Percentiles rank a stretch among this genome's conserved stretches.
phyloP scores from a whole-genome alignment of 2,888 invertebrate genomes.

The Pecten maximus region DNA sequence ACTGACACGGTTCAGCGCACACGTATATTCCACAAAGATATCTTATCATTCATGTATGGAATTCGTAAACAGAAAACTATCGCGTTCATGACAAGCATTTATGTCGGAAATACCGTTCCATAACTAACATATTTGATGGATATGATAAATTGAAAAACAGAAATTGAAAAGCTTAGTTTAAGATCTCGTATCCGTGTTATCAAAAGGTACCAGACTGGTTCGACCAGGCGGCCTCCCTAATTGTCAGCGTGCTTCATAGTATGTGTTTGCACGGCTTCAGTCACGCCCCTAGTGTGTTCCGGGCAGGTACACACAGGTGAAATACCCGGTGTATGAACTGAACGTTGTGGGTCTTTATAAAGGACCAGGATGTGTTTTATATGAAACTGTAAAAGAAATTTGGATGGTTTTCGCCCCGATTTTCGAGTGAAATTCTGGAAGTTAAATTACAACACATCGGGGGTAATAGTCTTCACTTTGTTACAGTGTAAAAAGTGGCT shows the following conservation, averaged over 20 bases:
- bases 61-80: neutral
- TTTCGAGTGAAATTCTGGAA: neutral
- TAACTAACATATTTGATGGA: neutral
- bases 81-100: neutral
- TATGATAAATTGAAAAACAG: neutral
- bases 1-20: neutral
- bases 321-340: neutral
- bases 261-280: neutral
- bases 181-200: neutral
- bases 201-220: neutral
- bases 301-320: neutral
- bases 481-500: neutral
- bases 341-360: neutral
- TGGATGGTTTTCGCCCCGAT: neutral
- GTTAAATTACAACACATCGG: neutral
- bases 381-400: neutral
- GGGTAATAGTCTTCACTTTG: neutral
- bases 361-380: neutral
- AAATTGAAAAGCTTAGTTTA: neutral
- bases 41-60: neutral
- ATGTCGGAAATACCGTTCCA: neutral
- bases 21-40: neutral
- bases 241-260: neutral
- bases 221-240: neutral
- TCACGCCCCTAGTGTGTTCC: slow-evolving; percentile 14